Base-by-base conservation (phyloP, 2,888 invertebrate genomes). In the Folsomia manolachei region DNA sequence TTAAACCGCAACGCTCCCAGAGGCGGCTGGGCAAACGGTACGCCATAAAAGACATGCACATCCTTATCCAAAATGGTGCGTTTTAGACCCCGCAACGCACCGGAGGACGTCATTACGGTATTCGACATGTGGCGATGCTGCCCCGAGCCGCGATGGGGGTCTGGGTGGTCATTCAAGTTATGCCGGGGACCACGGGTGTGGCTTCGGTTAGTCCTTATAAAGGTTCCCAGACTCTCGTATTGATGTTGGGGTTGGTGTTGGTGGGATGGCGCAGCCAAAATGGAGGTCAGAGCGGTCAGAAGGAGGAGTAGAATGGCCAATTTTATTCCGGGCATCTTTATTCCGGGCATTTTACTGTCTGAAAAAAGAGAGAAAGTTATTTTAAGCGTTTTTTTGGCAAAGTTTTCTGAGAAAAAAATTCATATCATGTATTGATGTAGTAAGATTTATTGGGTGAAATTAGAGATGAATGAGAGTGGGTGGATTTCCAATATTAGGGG, bases 11-110 rank as follows among this genome's bases (percentile, higher is more conserved):
- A 86, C 70, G 83, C 79, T 18, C 93, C 94, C 62, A 95, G 84
- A 1, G 95, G 95, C 1, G 95, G 92, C 83, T 94, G 93, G 7
- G 95, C 95, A 83, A 93, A 95, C 19, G 95, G 95, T 76, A 95
- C 92, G 1, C 95, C 95, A 68, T 91, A 90, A 82, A 92, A 95
- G 69, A 92, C 90, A 83, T 94, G 93, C 27, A 95, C 91, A 84
- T 95, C 90, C 89, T 39, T 66, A 1, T 63, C 74, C 84, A 94
- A 87, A 80, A 94, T 91, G 76, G 90, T 90, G 82, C 91, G 90
- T 21, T 91, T 89, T 81, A 90, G 89, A 24, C 94, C 94, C 77
- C 92, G 89, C 71, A 94, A 89, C 74, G 90, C 87, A 0, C 94
- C 94, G 81, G 90, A 91, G 79, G 89, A 90, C 25, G 94, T 94